Percentiles rank a stretch among this genome's conserved stretches.
Evolutionary conservation across 2,797 vertebrate species (phyloP).

Genomic region (Natrix natrix): DNA sequence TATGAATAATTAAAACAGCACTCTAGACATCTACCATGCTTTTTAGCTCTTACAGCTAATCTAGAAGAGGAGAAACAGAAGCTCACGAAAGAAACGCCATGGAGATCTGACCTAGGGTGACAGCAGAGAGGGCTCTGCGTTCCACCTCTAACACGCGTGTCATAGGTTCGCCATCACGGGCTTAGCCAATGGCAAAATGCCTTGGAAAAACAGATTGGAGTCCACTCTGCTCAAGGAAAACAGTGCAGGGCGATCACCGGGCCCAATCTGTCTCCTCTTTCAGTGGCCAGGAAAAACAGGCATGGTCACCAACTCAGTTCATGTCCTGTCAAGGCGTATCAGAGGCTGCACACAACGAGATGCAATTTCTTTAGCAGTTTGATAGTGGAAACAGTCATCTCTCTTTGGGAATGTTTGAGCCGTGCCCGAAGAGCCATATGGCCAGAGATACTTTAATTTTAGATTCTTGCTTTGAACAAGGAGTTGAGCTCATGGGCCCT

Average conservation of each 20-base stretch:
- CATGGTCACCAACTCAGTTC: not conserved
- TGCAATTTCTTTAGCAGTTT: not conserved
- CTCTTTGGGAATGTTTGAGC: not conserved
- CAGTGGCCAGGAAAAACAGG: not conserved
- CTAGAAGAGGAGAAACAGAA: not conserved
- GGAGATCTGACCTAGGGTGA: too few relatives aligned
- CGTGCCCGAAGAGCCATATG: not conserved
- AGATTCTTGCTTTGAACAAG: not conserved
- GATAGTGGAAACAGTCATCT: not conserved
- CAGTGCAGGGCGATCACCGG: not conserved
- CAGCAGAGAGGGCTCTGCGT: too few relatives aligned
- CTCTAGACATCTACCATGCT: not conserved
- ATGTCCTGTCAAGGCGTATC: not conserved
- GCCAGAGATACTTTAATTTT: not conserved
- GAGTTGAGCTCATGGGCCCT: not conserved
- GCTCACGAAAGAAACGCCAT: too few relatives aligned
- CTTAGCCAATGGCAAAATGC: not conserved
- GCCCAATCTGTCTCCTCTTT: not conserved
- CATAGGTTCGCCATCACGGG: too few relatives aligned
- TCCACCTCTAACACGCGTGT: too few relatives aligned
- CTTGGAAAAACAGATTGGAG: not conserved
- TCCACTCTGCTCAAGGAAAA: not conserved
- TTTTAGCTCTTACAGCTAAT: not conserved
- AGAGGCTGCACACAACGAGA: not conserved
- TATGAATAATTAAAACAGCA: not conserved